A percentile compares a stretch with the other conserved stretches of the same genome.
Evolutionary conservation across 2,797 vertebrate genomes (phyloP).

Genomic region (Fratercula arctica): DNA sequence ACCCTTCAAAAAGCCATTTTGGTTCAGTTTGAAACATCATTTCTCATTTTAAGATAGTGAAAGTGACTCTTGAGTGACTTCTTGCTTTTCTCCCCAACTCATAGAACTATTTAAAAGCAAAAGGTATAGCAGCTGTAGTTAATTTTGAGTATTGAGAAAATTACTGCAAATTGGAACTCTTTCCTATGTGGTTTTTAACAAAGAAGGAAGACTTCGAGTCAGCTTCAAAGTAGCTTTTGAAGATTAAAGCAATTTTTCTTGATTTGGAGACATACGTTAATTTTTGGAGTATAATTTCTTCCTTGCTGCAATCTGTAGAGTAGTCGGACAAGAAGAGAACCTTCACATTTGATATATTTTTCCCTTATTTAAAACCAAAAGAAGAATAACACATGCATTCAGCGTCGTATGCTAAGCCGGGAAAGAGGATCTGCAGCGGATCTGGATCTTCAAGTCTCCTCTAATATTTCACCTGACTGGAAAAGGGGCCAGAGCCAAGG

Average conservation of each 20-base stretch:
- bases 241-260: neutral
- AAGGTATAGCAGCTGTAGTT: neutral
- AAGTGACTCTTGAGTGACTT: neutral
- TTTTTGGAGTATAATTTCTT: neutral
- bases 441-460: neutral
- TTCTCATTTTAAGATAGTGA: neutral
- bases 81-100: neutral
- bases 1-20: neutral
- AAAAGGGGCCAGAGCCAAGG: neutral
- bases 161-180: neutral
- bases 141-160: neutral
- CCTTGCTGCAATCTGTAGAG: neutral
- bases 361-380: neutral
- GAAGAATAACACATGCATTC: neutral
- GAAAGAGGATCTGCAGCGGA: neutral
- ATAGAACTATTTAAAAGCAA: neutral
- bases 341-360: neutral
- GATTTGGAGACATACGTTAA: neutral
- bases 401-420: neutral
- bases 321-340: neutral
- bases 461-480: neutral
- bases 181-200: neutral
- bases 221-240: neutral
- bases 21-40: neutral
- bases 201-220: neutral